A percentile compares a stretch with the other conserved stretches of the same genome.
phyloP scores from a whole-genome alignment of 2,113 vertebrate species.

The Cryptomyrus ogoouensis region DNA sequence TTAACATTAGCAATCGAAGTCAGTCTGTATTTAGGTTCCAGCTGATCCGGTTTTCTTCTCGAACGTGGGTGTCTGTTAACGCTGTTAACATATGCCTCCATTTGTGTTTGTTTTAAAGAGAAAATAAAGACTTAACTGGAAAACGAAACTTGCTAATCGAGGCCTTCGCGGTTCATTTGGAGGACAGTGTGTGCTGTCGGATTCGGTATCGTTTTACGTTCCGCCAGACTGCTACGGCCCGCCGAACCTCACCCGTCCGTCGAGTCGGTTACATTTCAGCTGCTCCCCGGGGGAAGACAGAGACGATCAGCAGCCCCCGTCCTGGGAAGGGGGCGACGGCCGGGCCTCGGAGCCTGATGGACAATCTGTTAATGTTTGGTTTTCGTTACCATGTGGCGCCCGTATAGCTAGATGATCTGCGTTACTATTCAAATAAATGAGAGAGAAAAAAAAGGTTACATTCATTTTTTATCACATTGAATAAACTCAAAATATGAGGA shows the following conservation, averaged over 20 bases:
- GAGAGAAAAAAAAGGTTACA: slow-evolving; percentile 30
- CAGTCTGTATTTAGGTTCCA: not conserved
- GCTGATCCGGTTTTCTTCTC: slow-evolving; percentile 49
- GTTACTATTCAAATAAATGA: slow-evolving; percentile 68
- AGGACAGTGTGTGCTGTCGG: not conserved
- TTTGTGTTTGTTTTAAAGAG: slow-evolving; percentile 53
- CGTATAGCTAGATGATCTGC: slow-evolving; percentile 67
- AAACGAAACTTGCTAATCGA: slow-evolving; percentile 49
- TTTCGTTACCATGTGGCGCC: slow-evolving; percentile 59
- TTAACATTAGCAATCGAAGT: not conserved
- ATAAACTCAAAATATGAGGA: slow-evolving; percentile 16
- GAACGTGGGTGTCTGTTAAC: slow-evolving; percentile 48
- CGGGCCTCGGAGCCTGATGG: slow-evolving; percentile 44
- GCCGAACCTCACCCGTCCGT: not conserved
- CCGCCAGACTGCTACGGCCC: not conserved
- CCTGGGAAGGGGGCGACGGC: not conserved
- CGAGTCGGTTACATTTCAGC: not conserved
- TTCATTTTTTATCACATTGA: slow-evolving; percentile 18
- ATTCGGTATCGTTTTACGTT: not conserved
- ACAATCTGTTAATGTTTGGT: slow-evolving; percentile 63
- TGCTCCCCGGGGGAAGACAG: not conserved
- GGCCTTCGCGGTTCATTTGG: slow-evolving; percentile 38
- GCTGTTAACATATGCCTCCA: slow-evolving; percentile 41
- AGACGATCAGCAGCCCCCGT: not conserved
- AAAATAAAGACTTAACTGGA: slow-evolving; percentile 32